Conservation (phyloP, 2,888 invertebrate genomes). For the Andrena fulva region DNA sequence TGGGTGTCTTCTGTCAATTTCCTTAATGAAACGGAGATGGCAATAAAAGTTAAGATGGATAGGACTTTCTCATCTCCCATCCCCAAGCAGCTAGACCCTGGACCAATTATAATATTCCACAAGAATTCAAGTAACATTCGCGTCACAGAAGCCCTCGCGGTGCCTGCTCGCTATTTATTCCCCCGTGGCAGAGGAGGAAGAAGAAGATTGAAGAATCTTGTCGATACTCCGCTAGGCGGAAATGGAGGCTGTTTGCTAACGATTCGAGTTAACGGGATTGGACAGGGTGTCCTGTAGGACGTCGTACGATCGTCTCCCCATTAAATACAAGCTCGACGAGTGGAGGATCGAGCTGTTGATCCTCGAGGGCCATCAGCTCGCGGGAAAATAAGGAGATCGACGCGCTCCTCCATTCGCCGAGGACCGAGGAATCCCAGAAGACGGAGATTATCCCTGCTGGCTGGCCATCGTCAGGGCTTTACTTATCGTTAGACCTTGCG, state of each 20-base stretch:
- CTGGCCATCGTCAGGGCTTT: too few species aligned
- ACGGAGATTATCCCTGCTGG: too few species aligned
- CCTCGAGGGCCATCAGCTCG: constrained; percentile 5
- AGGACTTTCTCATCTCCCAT: too few species aligned
- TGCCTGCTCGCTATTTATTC: neutral
- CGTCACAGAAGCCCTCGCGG: too few species aligned
- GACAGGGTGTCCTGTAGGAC: neutral
- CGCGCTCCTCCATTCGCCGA: too few species aligned
- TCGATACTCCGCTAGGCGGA: neutral
- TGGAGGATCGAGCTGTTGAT: neutral
- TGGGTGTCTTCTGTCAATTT: too few species aligned
- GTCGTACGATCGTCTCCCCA: constrained; percentile 25
- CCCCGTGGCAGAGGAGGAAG: neutral
- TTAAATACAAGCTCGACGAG: constrained; percentile 20
- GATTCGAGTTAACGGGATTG: constrained; percentile 41
- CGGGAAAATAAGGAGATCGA: constrained; percentile 22
- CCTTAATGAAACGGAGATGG: too few species aligned
- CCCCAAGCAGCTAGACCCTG: neutral
- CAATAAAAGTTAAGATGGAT: too few species aligned
- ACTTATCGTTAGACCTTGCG: too few species aligned
- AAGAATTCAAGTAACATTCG: too few species aligned
- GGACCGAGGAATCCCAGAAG: too few species aligned
- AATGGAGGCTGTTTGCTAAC: constrained; percentile 36
- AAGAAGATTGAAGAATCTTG: neutral
- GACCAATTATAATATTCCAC: too few species aligned